Conservation (phyloP, 2,888 invertebrate genomes). For the Flabesymbios commensalis region DNA sequence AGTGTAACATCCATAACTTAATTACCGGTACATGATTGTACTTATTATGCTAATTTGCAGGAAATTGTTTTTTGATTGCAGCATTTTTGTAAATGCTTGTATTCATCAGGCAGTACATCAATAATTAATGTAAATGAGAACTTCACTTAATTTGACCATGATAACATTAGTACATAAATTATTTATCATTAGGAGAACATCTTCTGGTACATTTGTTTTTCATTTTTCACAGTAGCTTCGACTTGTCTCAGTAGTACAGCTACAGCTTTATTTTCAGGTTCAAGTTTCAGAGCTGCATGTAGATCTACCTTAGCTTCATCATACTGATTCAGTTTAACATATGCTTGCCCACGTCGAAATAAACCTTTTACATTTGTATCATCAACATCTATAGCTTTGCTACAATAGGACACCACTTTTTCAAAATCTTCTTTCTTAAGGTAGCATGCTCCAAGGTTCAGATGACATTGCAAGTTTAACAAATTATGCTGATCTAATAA, state of each 20-base stretch:
- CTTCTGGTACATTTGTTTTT: slow-evolving; percentile 34
- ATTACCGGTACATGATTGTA: too few relatives aligned
- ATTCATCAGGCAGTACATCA: too few relatives aligned
- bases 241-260: slow-evolving; percentile 10
- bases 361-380: slow-evolving; percentile 81
- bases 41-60: too few relatives aligned
- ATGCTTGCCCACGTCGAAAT: slow-evolving; percentile 78
- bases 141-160: too few relatives aligned
- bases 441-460: slow-evolving; percentile 32
- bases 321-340: slow-evolving; percentile 24
- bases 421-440: slow-evolving; percentile 73
- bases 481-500: slow-evolving; percentile 3
- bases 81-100: too few relatives aligned
- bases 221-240: slow-evolving; percentile 20
- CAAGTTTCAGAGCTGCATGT: slow-evolving; percentile 19
- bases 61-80: too few relatives aligned
- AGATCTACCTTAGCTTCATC: slow-evolving; percentile 26
- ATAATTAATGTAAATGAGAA: too few relatives aligned
- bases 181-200: slow-evolving; percentile 36
- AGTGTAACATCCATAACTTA: too few relatives aligned
- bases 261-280: slow-evolving; percentile 31
- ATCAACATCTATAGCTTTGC: slow-evolving; percentile 75
- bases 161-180: too few relatives aligned
- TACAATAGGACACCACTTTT: slow-evolving; percentile 75
- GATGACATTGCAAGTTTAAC: slow-evolving; percentile 28